Conservation (phyloP, 2,113 vertebrate species). For the Oreochromis niloticus region DNA sequence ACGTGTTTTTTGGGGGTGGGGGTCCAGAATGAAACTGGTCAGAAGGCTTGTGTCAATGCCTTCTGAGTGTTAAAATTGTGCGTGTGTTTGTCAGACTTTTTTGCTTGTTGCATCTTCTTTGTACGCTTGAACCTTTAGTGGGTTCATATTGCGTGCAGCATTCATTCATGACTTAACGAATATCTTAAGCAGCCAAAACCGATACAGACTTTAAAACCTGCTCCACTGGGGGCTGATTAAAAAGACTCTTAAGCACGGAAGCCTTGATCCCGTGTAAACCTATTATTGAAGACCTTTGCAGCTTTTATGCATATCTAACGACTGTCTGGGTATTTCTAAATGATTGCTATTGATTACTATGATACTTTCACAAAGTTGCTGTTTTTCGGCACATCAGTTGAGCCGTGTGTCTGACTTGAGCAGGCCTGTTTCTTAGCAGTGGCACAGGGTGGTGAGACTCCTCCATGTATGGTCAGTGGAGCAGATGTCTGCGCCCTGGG, state of each 20-base stretch:
- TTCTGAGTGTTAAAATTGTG: not conserved
- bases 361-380: not conserved
- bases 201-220: not conserved
- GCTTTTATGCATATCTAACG: not conserved
- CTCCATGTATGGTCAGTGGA: slow-evolving; percentile 66
- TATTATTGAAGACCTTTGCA: not conserved
- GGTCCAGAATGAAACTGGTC: not conserved
- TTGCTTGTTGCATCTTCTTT: not conserved
- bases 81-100: not conserved
- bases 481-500: not conserved
- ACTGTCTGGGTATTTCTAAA: not conserved
- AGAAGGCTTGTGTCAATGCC: not conserved
- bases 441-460: not conserved
- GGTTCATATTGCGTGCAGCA: not conserved
- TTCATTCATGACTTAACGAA: not conserved
- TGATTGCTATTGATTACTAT: not conserved
- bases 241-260: not conserved
- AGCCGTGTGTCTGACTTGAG: not conserved
- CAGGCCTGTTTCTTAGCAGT: not conserved
- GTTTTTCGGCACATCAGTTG: not conserved
- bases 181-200: not conserved
- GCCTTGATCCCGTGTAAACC: not conserved
- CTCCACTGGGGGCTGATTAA: not conserved
- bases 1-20: not conserved
- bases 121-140: not conserved